These are phyloP conservation scores for Sthenelais limicola DNA, from an alignment of 2,888 invertebrate genomes.

Conservation along the genomic window DNA sequence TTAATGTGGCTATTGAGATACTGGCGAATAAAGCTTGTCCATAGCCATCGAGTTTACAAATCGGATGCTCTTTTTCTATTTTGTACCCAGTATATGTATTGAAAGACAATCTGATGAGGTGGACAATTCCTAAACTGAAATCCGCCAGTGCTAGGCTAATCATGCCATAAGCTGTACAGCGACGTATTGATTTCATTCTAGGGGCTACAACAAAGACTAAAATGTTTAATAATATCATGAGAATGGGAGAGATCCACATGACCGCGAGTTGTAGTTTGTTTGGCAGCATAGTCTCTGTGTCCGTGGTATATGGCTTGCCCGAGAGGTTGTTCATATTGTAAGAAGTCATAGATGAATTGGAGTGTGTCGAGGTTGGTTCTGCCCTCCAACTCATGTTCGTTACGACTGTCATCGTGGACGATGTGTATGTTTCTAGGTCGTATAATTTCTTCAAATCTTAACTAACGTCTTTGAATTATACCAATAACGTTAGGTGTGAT, in stretches of 20 bases:
- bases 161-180: slow-evolving; percentile 10
- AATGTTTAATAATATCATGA: slow-evolving; percentile 8
- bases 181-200: slow-evolving; percentile 1
- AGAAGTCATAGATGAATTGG: too few relatives aligned
- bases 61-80: neutral
- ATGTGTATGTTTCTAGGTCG: too few relatives aligned
- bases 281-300: too few relatives aligned
- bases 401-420: too few relatives aligned
- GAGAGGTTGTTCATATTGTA: too few relatives aligned
- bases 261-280: slow-evolving; percentile 5
- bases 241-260: slow-evolving; percentile 14
- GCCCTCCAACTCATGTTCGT: too few relatives aligned
- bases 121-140: slow-evolving; percentile 3
- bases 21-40: slow-evolving; percentile 23
- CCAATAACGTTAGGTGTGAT: too few relatives aligned
- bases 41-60: slow-evolving; percentile 15
- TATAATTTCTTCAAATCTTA: too few relatives aligned
- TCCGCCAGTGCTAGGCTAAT: slow-evolving; percentile 11
- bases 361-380: too few relatives aligned
- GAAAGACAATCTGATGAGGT: slow-evolving; percentile 17
- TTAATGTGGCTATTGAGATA: slow-evolving; percentile 19
- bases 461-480: too few relatives aligned
- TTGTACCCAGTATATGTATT: slow-evolving; percentile 9
- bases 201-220: slow-evolving; percentile 22
- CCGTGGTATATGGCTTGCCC: too few relatives aligned